Conservation (phyloP, 2,113 vertebrate species). For the Paratilapia polleni region DNA sequence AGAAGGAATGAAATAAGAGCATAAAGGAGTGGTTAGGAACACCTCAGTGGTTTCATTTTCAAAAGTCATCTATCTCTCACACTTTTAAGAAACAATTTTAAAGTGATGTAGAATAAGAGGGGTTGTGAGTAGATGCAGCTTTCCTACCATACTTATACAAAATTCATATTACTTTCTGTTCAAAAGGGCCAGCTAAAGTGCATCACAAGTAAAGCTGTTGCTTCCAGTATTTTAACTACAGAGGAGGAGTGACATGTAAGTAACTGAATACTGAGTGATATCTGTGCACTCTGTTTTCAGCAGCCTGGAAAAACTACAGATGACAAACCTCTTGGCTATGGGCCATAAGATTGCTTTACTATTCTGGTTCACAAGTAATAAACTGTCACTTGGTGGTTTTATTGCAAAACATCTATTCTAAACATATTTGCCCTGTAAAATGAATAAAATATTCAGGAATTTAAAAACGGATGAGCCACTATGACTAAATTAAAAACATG, state of each 20-base stretch:
- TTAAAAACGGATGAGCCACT: constrained; percentile 31
- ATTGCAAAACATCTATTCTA: not conserved
- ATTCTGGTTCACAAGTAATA: not conserved
- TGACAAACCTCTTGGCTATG: not conserved
- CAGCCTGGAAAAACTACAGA: constrained; percentile 1
- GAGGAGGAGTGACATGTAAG: not conserved
- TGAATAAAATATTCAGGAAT: constrained; percentile 1
- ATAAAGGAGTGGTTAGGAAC: not conserved
- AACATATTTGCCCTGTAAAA: not conserved
- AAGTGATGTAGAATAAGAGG: not conserved
- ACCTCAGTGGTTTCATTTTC: constrained; percentile 16
- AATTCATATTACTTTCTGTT: not conserved
- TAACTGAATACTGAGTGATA: not conserved
- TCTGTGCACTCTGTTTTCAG: not conserved
- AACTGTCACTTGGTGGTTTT: not conserved
- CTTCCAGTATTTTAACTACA: not conserved
- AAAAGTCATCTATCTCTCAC: not conserved
- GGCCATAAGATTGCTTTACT: not conserved
- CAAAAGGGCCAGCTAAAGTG: constrained; percentile 53
- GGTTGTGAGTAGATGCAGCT: not conserved
- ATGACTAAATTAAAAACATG: constrained; percentile 8
- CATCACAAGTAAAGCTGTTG: constrained; percentile 30
- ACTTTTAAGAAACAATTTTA: not conserved
- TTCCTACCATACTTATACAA: not conserved
- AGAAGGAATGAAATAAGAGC: constrained; percentile 10